Evolutionary conservation across 2,888 invertebrate species (phyloP).

Genomic region (Athalia circularis): DNA sequence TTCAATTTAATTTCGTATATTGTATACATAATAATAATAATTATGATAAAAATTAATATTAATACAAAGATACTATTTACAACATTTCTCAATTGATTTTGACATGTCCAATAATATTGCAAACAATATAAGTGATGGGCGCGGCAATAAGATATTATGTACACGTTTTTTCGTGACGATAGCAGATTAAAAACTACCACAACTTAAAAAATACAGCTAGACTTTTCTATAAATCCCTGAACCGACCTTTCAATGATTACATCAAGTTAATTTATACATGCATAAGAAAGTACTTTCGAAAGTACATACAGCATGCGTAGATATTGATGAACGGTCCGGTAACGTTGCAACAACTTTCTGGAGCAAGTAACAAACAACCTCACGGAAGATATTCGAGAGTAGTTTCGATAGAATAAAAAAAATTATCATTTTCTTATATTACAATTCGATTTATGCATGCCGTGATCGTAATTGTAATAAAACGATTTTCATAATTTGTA

Average conservation of each 20-base stretch:
- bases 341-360: conserved; percentile 8
- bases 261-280: conserved; percentile 27
- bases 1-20: conserved; percentile 24
- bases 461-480: not conserved
- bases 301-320: conserved; percentile 30
- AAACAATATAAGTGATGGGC: conserved; percentile 54
- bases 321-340: conserved; percentile 15
- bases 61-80: conserved; percentile 58
- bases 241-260: conserved; percentile 17
- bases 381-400: not conserved
- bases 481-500: not conserved
- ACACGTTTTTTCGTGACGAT: conserved; percentile 55
- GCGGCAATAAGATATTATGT: conserved; percentile 56
- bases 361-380: conserved; percentile 1
- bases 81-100: conserved; percentile 51
- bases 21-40: conserved; percentile 47
- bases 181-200: conserved; percentile 49
- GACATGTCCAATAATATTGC: conserved; percentile 55
- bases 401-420: not conserved
- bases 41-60: conserved; percentile 50
- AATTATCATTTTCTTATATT: not conserved
- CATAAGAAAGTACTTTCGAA: not conserved
- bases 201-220: conserved; percentile 56
- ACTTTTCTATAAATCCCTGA: conserved; percentile 33
- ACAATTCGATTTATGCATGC: not conserved